Conservation (phyloP, 2,888 invertebrate species). For the Cetonia aurata region DNA sequence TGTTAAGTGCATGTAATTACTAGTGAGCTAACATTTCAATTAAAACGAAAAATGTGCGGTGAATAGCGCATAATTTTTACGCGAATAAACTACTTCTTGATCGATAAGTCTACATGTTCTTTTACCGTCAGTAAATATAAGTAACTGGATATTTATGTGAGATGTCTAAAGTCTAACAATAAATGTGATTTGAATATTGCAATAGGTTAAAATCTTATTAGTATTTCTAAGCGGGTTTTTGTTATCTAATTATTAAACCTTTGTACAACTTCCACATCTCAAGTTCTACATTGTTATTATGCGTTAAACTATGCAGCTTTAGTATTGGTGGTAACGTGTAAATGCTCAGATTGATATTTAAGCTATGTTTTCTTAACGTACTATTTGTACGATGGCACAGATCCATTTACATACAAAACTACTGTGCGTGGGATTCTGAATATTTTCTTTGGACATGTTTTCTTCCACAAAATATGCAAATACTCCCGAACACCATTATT, state of each 20-base stretch:
- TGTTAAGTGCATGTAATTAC: conserved; percentile 16
- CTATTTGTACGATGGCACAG: too few species aligned
- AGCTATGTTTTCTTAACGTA: too few species aligned
- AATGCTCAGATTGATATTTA: too few species aligned
- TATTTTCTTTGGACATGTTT: conserved; percentile 14
- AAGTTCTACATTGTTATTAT: too few species aligned
- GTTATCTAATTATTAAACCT: too few species aligned
- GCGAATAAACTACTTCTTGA: background rate
- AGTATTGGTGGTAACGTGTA: too few species aligned
- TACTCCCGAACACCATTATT: conserved; percentile 10
- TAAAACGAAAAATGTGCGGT: conserved; percentile 3
- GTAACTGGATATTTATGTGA: background rate
- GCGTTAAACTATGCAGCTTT: too few species aligned
- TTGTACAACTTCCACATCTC: too few species aligned
- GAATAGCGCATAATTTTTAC: background rate
- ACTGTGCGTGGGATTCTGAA: conserved; percentile 4
- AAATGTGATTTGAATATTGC: too few species aligned
- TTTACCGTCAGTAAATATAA: background rate
- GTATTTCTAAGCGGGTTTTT: too few species aligned
- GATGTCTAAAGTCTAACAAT: too few species aligned
- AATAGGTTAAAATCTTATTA: too few species aligned
- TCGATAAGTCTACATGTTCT: background rate
- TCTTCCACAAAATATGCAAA: conserved; percentile 26
- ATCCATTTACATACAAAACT: conserved; percentile 11
- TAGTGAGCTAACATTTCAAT: conserved; percentile 6